Base-by-base conservation (phyloP, 2,113 vertebrate species). In the Echinops telfairi region DNA sequence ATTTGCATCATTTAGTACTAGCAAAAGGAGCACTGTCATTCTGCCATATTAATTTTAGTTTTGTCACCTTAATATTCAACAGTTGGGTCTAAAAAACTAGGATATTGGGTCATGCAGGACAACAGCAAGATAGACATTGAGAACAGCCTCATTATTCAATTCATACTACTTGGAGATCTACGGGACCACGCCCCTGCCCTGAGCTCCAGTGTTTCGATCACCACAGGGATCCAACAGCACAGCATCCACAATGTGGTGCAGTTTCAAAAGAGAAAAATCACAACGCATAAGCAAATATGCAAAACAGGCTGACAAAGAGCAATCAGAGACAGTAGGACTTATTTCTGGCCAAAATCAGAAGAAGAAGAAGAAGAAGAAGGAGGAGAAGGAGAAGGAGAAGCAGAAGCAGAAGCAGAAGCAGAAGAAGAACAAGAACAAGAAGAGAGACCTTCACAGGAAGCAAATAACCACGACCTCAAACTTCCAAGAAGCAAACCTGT, bases 1-100 rank as follows among this genome's bases (percentile, higher is more conserved):
- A 94, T 96, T 95, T 96, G 89, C 91, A 92, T 97, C 95, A 89
- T 83, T 96, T 94, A 95, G 60, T 91, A 91, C 78, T 89, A 93
- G 87, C 20, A 85, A 97, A 95, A 94, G 78, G 10, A 43, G 94
- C 78, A 92, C 75, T 96, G 91, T 88, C 92, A 93, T 95, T 94
- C 80, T 97, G 87, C 92, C 91, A 93, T 84, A 93, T 89, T 94
- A 94, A 94, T 86, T 97, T 93, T 88, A 77, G 94, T 94, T 96
- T 78, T 97, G 87, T 91, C 77, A 95, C 57, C 29, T 80, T 93
- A 89, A 86, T 89, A 60, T 90, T 96, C 95, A 92, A 92, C 89
- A 78, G 7, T 23, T 92, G 64, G 27, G 1, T 90, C 88, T 94
- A 71, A 93, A 87, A 96, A 78, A 12, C 68, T 66, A 78, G 53